Base-by-base conservation (phyloP, 1,140 invertebrate genomes). In the Aphidius gifuensis region DNA sequence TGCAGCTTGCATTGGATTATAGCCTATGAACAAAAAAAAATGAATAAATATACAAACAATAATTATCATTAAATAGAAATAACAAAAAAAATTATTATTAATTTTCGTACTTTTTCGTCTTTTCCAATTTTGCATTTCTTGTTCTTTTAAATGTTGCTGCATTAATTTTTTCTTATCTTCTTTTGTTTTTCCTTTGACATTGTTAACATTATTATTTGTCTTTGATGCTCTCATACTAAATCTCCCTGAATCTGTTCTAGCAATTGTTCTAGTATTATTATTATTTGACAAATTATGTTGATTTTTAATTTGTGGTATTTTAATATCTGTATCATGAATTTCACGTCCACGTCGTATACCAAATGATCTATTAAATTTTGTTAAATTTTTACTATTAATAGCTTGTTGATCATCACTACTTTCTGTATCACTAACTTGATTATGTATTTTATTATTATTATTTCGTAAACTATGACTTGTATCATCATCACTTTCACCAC, bases 121-220 rank as follows among this genome's bases (percentile, higher is more conserved):
- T 74, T 94, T 93, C 93, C 93, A 96, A 81, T 94, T 94, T 74
- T 92, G 91, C 82, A 94, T 88, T 75, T 95, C 93, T 50, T 90
- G 86, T 74, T 92, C 91, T 66, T 84, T 83, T 46, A 84, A 80
- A n/a, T 84, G 85, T 23, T 87, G 71, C 4, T 82, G 83, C 7
- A 84, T 83, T 60, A 85, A 84, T 61, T 85, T 87, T n/a, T 85
- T 75, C 21, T 74, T 21, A 16, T 54, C 58, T 68, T 73, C 57
- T 42, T 49, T 23, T n/a, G 60, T 53, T 4, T 47, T 59, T 9
- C 42, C 21, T 45, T n/a, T 56, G 4, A 44, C 46, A 21, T 50
- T 54, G 53, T 60, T 38, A 68, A 68, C 69, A 58, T 45, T 61
- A 49, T 61, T 67, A 43, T 65, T 61, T 45, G 71, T 74, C 67